Evolutionary conservation across 2,113 vertebrate species (phyloP).

Genomic region (Prunella himalayana): DNA sequence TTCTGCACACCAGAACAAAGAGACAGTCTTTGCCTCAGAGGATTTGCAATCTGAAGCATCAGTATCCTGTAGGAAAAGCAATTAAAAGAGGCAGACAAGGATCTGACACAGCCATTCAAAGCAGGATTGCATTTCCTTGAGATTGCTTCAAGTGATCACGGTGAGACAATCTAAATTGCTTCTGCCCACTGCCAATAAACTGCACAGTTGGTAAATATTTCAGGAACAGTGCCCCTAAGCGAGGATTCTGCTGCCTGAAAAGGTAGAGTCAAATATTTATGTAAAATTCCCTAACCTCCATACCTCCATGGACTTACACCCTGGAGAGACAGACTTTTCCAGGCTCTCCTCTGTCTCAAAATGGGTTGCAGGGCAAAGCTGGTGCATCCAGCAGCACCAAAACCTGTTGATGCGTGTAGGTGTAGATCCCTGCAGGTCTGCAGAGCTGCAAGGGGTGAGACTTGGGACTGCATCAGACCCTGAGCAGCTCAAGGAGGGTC

Average conservation of each 20-base stretch:
- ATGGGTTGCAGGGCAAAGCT: not conserved
- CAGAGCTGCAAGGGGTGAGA: not conserved
- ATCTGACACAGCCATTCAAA: conserved; percentile 17
- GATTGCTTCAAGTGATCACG: not conserved
- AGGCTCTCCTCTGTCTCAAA: not conserved
- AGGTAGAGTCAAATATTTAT: not conserved
- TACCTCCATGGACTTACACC: not conserved
- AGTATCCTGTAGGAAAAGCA: conserved; percentile 36
- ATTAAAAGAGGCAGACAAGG: conserved; percentile 44
- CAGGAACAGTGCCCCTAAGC: not conserved
- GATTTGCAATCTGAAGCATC: conserved; percentile 11
- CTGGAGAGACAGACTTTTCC: not conserved
- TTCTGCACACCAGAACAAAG: conserved; percentile 21
- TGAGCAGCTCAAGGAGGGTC: not conserved
- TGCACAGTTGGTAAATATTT: not conserved
- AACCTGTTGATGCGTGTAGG: not conserved
- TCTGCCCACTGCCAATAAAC: conserved; percentile 1
- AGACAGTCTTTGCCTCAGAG: not conserved
- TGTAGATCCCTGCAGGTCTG: not conserved
- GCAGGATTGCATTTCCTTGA: not conserved
- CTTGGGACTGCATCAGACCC: fast-evolving
- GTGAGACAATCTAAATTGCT: not conserved
- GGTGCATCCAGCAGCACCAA: not conserved
- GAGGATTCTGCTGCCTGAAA: not conserved
- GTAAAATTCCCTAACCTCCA: not conserved